phyloP scores from a whole-genome alignment of 2,113 vertebrate genomes.

The Ceratotherium simum region DNA sequence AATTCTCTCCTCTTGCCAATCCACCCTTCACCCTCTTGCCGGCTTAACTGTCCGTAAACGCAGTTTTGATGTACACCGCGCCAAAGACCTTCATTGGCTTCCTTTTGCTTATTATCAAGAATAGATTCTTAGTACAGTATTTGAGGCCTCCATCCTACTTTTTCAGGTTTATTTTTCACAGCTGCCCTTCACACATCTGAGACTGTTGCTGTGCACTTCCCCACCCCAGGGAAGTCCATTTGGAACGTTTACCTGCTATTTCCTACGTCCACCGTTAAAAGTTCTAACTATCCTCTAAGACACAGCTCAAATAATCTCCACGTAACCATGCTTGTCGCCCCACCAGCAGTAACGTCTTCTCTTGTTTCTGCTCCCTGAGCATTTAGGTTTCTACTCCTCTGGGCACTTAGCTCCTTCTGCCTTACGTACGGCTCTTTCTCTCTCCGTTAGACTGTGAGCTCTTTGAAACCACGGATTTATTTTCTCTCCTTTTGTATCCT shows the following conservation, averaged over 20 bases:
- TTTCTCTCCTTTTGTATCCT: not conserved
- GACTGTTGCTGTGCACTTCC: not conserved
- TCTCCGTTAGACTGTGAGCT: not conserved
- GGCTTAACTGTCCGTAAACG: not conserved
- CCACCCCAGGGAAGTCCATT: not conserved
- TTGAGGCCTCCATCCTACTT: not conserved
- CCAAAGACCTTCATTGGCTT: not conserved
- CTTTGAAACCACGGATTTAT: conserved; percentile 15
- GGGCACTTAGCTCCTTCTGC: not conserved
- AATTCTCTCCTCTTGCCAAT: not conserved
- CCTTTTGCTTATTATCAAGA: not conserved
- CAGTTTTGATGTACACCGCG: not conserved
- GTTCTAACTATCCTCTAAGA: not conserved
- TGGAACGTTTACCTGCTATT: not conserved
- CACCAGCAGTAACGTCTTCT: not conserved
- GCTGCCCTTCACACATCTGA: not conserved
- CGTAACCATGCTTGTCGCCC: not conserved
- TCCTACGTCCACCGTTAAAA: not conserved
- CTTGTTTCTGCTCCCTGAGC: not conserved
- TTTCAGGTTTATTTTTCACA: conserved; percentile 36
- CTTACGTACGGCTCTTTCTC: not conserved
- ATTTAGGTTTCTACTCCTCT: not conserved
- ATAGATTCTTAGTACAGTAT: not conserved
- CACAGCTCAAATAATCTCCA: not conserved
- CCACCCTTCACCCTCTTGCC: not conserved